Evolutionary conservation across 1,140 invertebrate genomes (phyloP).

Genomic region (Drosophila paulistorum): DNA sequence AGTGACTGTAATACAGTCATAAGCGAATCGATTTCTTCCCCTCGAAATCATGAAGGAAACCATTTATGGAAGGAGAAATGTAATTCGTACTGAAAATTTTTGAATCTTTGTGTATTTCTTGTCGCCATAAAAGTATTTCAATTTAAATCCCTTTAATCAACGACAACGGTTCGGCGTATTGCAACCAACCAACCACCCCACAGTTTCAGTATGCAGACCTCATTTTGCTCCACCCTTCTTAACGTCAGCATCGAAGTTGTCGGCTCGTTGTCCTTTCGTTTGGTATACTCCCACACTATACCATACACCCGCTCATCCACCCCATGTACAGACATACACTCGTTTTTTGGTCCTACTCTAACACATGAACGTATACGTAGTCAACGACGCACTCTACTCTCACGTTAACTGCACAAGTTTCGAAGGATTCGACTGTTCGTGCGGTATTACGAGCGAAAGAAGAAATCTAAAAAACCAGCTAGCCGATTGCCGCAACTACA

Average conservation of each 20-base stretch:
- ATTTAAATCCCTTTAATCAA: conserved; percentile 54
- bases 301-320: conserved; percentile 1
- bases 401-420: conserved; percentile 15
- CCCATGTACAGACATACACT: conserved; percentile 3
- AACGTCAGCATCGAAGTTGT: conserved; percentile 18
- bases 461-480: conserved; percentile 47
- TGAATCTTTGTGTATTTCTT: conserved; percentile 21
- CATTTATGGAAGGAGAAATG: conserved; percentile 15
- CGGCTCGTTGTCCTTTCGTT: conserved; percentile 39
- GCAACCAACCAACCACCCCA: neutral
- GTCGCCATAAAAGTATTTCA: conserved; percentile 38
- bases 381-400: conserved; percentile 16
- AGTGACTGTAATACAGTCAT: neutral
- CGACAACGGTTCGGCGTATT: conserved; percentile 6
- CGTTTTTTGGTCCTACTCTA: conserved; percentile 1
- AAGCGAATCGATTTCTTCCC: conserved; percentile 15
- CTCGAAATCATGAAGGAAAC: conserved; percentile 11
- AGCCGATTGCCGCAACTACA: conserved; percentile 46
- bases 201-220: conserved; percentile 15
- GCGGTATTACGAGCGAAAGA: conserved; percentile 30
- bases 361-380: conserved; percentile 23
- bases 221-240: conserved; percentile 38
- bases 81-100: conserved; percentile 22
- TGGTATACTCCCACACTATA: conserved; percentile 30
- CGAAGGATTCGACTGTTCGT: conserved; percentile 21